Evolutionary conservation across 37 sponge, comb jelly and placozoan genomes (phyloP), one percentile per base, ranked within the genome.

Genomic region (Aphrocallistes beatrix): DNA sequence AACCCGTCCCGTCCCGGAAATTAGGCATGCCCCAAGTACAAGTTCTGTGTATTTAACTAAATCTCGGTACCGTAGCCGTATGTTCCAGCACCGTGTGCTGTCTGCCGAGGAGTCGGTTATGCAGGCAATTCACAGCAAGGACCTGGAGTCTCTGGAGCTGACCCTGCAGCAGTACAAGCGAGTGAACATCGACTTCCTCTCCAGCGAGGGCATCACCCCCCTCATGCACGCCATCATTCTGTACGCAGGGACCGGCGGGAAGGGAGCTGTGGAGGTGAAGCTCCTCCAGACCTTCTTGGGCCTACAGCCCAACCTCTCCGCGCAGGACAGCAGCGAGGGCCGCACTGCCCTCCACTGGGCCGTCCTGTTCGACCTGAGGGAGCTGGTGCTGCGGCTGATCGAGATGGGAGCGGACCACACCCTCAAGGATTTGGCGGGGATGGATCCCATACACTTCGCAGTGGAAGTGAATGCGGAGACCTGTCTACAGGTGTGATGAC

Each of bases 291-390:
- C 75, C 25, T 13, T 60, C 25, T 13, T 60, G 34, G 28, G n/a
- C 28, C 75, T 60, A 30, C 25, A 60, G 32, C 75, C 75, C 3
- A 60, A 60, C 75, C 75, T 60, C 34, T 60, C 75, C 3, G 34
- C n/a, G 34, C 10, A 30, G 3, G 94, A 94, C 81, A 45, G 50
- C 0, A 19, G 36, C n/a, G 86, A 94, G 38, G 94, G 94, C 1
- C 47, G 94, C 19, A 91, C 94, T 17, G 90, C 92, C 6, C 84
- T 84, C 34, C 94, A 94, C 45, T 94, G 92, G 92, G 92, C 94
- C 8, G 88, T 87, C 25, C 84, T 85, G 42, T 91, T 88, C 83
- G 42, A 88, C 48, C 51, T 39, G 30, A 85, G 88, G 23, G 92
- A 91, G 38, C 85, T 94, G 38, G 84, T 94, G 36, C 75, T 51